These are phyloP conservation scores for Mamestra brassicae DNA, from an alignment of 2,888 invertebrate species.

Conservation along the genomic window DNA sequence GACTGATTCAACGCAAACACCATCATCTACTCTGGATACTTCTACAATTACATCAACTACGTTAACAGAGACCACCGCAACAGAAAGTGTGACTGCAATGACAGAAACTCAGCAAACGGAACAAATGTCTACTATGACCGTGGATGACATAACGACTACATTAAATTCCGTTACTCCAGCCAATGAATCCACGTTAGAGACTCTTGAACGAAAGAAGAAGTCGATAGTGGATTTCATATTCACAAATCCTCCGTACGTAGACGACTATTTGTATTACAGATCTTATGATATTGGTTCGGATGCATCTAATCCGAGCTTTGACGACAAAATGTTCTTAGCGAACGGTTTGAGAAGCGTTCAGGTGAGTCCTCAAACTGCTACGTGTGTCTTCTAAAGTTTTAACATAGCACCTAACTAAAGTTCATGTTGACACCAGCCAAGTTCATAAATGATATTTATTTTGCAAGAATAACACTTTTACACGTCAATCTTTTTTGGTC, in stretches of 20 bases:
- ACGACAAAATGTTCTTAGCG: conserved; percentile 82
- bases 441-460: not conserved
- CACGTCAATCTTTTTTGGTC: too few species aligned
- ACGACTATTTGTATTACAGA: conserved; percentile 82
- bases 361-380: conserved; percentile 69
- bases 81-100: conserved; percentile 46
- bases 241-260: conserved; percentile 82
- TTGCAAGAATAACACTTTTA: too few species aligned
- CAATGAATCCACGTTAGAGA: conserved; percentile 77
- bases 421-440: not conserved
- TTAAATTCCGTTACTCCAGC: conserved; percentile 62
- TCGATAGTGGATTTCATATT: conserved; percentile 86
- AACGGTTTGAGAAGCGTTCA: conserved; percentile 86
- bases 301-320: conserved; percentile 69
- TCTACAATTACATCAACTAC: conserved; percentile 45
- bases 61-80: conserved; percentile 39
- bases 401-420: not conserved
- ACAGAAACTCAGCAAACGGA: conserved; percentile 56
- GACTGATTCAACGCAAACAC: conserved; percentile 32
- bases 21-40: conserved; percentile 46
- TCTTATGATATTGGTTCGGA: conserved; percentile 82
- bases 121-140: conserved; percentile 49
- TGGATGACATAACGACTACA: conserved; percentile 58
- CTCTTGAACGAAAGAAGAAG: conserved; percentile 82
- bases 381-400: not conserved